phyloP scores from a whole-genome alignment of 2,797 vertebrate species.

The Esox lucius region DNA sequence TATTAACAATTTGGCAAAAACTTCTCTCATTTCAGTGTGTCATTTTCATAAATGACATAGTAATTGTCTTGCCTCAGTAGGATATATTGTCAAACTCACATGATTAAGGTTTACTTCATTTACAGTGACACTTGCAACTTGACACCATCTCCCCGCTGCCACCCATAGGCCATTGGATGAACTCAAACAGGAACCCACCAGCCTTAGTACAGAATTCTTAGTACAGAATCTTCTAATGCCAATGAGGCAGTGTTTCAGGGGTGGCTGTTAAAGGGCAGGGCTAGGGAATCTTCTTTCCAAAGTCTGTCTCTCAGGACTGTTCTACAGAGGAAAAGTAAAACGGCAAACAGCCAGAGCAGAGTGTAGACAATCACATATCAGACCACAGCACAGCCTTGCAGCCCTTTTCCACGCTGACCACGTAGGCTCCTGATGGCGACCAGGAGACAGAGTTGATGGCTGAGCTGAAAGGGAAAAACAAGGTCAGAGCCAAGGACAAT shows the following conservation, averaged over 20 bases:
- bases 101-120: not conserved
- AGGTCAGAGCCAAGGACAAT: not conserved
- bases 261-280: not conserved
- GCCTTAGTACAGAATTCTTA: not conserved
- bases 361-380: slow-evolving; percentile 77
- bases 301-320: slow-evolving; percentile 13
- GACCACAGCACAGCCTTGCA: slow-evolving; percentile 92
- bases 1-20: not conserved
- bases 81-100: slow-evolving; percentile 7
- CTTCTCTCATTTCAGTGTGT: not conserved
- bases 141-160: not conserved
- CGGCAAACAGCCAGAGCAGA: slow-evolving; percentile 18
- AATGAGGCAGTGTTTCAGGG: not conserved
- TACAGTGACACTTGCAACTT: not conserved
- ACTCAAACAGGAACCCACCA: not conserved
- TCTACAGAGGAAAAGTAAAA: slow-evolving; percentile 7
- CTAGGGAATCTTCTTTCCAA: not conserved
- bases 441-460: slow-evolving; percentile 91
- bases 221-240: not conserved
- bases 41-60: not conserved
- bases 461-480: slow-evolving; percentile 73
- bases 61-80: not conserved
- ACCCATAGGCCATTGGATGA: not conserved
- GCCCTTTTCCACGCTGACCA: slow-evolving; percentile 93
- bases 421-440: slow-evolving; percentile 86